A percentile compares a stretch with the other conserved stretches of the same genome.
These are phyloP conservation scores for Pelobates fuscus DNA, from an alignment of 2,113 vertebrate species.

Conservation along the genomic window DNA sequence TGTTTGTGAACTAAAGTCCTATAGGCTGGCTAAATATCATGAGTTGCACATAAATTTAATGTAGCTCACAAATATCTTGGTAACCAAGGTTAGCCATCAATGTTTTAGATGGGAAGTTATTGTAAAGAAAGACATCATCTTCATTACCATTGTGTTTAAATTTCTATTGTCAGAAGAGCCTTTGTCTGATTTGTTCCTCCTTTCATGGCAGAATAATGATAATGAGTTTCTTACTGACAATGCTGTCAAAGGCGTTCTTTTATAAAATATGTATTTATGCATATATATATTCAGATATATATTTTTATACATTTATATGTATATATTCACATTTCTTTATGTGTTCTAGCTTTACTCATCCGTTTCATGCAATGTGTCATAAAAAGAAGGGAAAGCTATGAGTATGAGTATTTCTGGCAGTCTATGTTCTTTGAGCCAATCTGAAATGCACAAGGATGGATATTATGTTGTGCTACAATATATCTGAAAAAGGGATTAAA, in stretches of 20 bases:
- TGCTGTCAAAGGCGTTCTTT: background rate
- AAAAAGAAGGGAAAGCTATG: background rate
- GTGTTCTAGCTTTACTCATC: background rate
- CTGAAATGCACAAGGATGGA: no score
- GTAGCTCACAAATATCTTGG: no score
- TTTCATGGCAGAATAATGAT: background rate
- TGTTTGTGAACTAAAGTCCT: no score
- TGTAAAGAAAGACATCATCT: background rate
- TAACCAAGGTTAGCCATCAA: no score
- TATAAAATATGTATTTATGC: slow-evolving; percentile 1
- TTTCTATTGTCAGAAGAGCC: background rate
- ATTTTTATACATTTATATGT: background rate
- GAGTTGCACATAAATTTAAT: no score
- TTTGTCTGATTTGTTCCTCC: background rate
- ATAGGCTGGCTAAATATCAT: no score
- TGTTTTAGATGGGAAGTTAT: background rate
- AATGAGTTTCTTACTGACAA: background rate
- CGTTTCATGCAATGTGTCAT: background rate
- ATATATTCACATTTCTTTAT: background rate
- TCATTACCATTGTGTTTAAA: background rate
- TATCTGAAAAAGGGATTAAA: no score
- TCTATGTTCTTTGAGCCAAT: background rate
- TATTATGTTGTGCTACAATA: no score
- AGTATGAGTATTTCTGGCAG: background rate
- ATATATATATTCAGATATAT: background rate